phyloP scores from a whole-genome alignment of 2,888 invertebrate species.

The Rhopalosiphum nymphaeae region DNA sequence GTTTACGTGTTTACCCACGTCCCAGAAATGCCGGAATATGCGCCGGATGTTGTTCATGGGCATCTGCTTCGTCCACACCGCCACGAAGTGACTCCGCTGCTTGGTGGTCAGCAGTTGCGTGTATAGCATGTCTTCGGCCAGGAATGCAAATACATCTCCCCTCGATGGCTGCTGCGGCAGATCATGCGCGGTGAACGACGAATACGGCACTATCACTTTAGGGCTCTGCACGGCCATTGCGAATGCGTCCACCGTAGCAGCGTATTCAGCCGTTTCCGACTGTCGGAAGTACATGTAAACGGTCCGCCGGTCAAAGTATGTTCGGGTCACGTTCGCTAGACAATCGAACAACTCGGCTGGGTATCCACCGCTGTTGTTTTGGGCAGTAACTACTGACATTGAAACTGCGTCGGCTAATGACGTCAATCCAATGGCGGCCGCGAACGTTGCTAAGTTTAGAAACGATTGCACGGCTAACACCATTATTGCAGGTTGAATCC shows the following conservation, averaged over 20 bases:
- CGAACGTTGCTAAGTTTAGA: not conserved
- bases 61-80: constrained; percentile 16
- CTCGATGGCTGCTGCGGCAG: not conserved
- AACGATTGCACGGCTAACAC: not conserved
- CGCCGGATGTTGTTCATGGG: constrained; percentile 8
- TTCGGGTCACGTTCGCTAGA: constrained; percentile 32
- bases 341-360: constrained; percentile 13
- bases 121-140: constrained; percentile 43
- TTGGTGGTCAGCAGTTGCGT: constrained; percentile 1
- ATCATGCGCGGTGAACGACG: not conserved
- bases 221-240: constrained; percentile 49
- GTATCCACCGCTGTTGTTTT: not conserved
- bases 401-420: not conserved
- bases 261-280: not conserved
- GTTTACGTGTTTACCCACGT: constrained; percentile 45
- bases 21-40: constrained; percentile 63
- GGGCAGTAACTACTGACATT: not conserved
- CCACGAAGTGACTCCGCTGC: constrained; percentile 28
- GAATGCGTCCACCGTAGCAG: not conserved
- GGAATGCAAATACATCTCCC: constrained; percentile 21
- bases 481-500: not conserved
- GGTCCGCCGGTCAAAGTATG: constrained; percentile 51
- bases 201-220: constrained; percentile 37
- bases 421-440: not conserved
- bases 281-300: constrained; percentile 45